These are phyloP conservation scores for Hypotaenidia philippensis DNA, from an alignment of 2,797 vertebrate genomes.

Conservation along the genomic window DNA sequence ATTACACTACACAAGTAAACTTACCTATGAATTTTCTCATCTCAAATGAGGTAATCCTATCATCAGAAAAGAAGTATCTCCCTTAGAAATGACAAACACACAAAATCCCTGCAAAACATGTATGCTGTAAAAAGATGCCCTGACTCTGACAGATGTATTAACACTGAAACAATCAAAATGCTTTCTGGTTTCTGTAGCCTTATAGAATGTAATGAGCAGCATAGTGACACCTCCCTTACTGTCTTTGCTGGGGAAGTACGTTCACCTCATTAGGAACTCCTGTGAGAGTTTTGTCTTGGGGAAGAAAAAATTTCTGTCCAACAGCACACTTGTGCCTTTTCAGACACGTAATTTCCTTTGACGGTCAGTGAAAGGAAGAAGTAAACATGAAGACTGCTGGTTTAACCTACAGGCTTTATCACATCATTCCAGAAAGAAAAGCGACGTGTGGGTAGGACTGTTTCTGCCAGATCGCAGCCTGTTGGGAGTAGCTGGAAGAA, in stretches of 20 bases:
- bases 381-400: not conserved
- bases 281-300: not conserved
- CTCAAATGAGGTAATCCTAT: not conserved
- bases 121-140: not conserved
- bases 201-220: not conserved
- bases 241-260: not conserved
- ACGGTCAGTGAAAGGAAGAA: not conserved
- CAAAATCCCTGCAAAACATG: not conserved
- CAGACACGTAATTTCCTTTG: not conserved
- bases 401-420: not conserved
- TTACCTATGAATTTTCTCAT: not conserved
- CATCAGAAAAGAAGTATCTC: not conserved
- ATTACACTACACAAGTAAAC: not conserved
- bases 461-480: not conserved
- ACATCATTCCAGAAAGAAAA: not conserved
- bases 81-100: not conserved
- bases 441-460: not conserved
- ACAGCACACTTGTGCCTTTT: not conserved
- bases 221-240: not conserved
- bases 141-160: not conserved
- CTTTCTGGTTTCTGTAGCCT: not conserved
- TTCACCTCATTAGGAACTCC: not conserved
- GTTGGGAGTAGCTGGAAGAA: not conserved
- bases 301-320: not conserved
- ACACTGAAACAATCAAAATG: not conserved